phyloP scores from a whole-genome alignment of 2,797 vertebrate genomes.

The Sparidentex hasta region DNA sequence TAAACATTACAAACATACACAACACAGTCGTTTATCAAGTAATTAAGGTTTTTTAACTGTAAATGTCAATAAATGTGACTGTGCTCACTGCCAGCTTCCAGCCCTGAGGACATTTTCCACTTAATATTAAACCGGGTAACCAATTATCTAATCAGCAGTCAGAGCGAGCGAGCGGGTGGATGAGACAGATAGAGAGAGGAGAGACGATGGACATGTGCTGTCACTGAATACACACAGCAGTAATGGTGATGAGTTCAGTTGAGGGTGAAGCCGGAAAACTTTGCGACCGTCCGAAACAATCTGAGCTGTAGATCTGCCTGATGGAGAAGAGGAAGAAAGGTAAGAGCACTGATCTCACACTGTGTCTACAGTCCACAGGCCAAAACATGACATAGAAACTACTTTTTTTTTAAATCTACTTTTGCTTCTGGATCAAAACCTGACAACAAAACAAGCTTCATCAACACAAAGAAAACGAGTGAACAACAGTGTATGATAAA shows the following conservation, averaged over 20 bases:
- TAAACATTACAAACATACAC: background rate
- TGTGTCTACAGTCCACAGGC: background rate
- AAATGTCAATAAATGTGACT: slow-evolving; percentile 55
- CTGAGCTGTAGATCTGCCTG: slow-evolving; percentile 23
- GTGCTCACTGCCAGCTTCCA: slow-evolving; percentile 30
- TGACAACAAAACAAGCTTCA: no score
- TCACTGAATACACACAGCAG: background rate
- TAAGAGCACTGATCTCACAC: slow-evolving; percentile 40
- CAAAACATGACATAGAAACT: background rate
- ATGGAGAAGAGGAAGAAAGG: slow-evolving; percentile 78
- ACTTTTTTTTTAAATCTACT: background rate
- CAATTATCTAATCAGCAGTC: slow-evolving; percentile 53
- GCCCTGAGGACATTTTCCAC: slow-evolving; percentile 81
- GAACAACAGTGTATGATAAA: no score
- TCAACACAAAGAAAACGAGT: no score
- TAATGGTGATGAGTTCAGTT: slow-evolving; percentile 16
- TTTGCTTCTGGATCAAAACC: background rate
- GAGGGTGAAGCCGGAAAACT: slow-evolving; percentile 6
- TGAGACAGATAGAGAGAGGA: background rate
- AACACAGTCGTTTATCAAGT: slow-evolving; percentile 3
- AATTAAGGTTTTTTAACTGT: slow-evolving; percentile 31
- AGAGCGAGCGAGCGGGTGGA: slow-evolving; percentile 9
- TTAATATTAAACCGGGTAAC: slow-evolving; percentile 64
- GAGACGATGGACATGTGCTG: background rate
- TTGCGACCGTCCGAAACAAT: background rate